phyloP scores from a whole-genome alignment of 2,797 vertebrate species.

The Calcarius lapponicus region DNA sequence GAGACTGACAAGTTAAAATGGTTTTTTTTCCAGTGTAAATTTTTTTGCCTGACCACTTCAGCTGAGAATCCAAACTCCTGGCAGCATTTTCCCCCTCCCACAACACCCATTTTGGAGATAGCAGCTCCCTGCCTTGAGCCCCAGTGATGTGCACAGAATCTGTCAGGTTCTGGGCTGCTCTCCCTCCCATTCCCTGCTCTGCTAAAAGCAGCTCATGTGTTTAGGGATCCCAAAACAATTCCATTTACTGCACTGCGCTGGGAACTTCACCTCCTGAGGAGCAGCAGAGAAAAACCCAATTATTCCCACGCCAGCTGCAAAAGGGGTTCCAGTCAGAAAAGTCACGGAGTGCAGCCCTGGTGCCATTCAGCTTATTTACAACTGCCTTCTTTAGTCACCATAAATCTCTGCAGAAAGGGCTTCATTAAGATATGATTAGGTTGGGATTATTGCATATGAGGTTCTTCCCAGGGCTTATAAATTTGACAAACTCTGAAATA shows the following conservation, averaged over 20 bases:
- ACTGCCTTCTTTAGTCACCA: neutral
- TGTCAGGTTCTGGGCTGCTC: neutral
- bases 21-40: neutral
- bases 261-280: neutral
- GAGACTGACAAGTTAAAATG: neutral
- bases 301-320: conserved; percentile 4
- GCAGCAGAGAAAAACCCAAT: neutral
- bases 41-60: neutral
- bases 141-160: neutral
- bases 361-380: conserved; percentile 11
- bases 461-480: conserved; percentile 14
- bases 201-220: neutral
- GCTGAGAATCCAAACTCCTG: neutral
- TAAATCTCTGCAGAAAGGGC: conserved; percentile 40
- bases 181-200: neutral
- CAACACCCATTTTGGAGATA: neutral
- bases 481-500: conserved; percentile 35
- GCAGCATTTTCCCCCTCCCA: neutral
- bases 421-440: conserved; percentile 44
- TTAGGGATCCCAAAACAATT: conserved; percentile 3
- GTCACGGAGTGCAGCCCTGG: neutral
- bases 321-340: neutral
- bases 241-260: neutral
- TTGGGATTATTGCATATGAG: conserved; percentile 23
- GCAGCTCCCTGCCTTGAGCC: neutral